These are phyloP conservation scores for Tetramorium alpestre DNA, from an alignment of 1,140 invertebrate genomes.

Conservation along the genomic window DNA sequence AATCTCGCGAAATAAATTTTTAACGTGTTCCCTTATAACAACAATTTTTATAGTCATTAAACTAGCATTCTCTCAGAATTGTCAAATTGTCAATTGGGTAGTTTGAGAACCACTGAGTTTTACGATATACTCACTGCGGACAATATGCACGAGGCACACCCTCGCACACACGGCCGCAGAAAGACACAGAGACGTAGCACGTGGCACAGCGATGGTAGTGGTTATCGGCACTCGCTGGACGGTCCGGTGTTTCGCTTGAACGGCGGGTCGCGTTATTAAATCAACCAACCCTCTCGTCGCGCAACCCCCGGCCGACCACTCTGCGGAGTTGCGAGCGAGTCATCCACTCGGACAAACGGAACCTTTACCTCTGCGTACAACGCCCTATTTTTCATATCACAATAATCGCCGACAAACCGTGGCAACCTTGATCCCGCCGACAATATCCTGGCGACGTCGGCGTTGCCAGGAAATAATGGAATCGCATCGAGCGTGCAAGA, in stretches of 20 bases:
- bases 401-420: constrained; percentile 28
- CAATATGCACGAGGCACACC: constrained; percentile 16
- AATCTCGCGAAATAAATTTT: not conserved
- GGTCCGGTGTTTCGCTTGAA: constrained; percentile 37
- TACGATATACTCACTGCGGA: not conserved
- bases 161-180: constrained; percentile 16
- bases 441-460: not conserved
- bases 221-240: constrained; percentile 44
- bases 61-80: not conserved
- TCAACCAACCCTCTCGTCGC: constrained; percentile 53
- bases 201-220: constrained; percentile 11
- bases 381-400: constrained; percentile 51
- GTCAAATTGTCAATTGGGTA: not conserved
- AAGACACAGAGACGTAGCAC: constrained; percentile 5
- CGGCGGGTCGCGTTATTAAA: constrained; percentile 51
- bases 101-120: constrained; percentile 41
- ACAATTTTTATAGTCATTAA: not conserved
- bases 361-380: constrained; percentile 32
- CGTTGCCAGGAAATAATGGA: constrained; percentile 2
- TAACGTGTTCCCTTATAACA: too few relatives aligned
- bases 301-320: not conserved
- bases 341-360: constrained; percentile 36
- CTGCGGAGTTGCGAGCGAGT: constrained; percentile 16
- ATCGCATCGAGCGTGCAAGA: constrained; percentile 17
- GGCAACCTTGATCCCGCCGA: constrained; percentile 30